phyloP scores from a whole-genome alignment of 2,797 vertebrate genomes.

The Phalanger gymnotis region DNA sequence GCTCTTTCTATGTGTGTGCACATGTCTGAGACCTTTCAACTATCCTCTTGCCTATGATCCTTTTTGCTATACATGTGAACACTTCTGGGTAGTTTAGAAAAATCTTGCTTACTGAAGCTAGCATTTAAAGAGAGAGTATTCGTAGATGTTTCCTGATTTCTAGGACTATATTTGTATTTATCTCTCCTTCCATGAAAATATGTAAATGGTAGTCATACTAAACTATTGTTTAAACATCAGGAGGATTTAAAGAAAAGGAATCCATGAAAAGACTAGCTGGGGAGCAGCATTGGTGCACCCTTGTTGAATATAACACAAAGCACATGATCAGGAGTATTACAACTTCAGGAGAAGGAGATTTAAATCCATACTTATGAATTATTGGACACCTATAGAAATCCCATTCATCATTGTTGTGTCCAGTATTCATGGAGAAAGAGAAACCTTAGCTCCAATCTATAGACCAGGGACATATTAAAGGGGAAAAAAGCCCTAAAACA shows the following conservation, averaged over 20 bases:
- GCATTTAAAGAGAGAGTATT: not conserved
- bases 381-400: too few relatives aligned
- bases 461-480: too few relatives aligned
- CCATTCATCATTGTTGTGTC: too few relatives aligned
- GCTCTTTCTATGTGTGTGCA: not conserved
- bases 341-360: too few relatives aligned
- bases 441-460: too few relatives aligned
- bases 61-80: not conserved
- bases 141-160: not conserved
- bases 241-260: not conserved
- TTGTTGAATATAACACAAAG: too few relatives aligned
- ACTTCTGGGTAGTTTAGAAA: not conserved
- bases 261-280: not conserved
- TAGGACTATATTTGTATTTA: not conserved
- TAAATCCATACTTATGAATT: too few relatives aligned
- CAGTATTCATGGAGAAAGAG: too few relatives aligned
- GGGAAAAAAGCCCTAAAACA: too few relatives aligned
- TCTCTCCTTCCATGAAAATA: not conserved
- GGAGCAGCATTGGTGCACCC: too few relatives aligned
- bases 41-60: not conserved
- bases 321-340: too few relatives aligned
- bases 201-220: not conserved
- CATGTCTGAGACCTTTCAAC: not conserved
- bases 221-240: not conserved
- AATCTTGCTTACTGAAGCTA: not conserved